A percentile compares a stretch with the other conserved stretches of the same genome.
Conservation (phyloP, 2,113 vertebrate species). For the Pseudopodoces humilis region DNA sequence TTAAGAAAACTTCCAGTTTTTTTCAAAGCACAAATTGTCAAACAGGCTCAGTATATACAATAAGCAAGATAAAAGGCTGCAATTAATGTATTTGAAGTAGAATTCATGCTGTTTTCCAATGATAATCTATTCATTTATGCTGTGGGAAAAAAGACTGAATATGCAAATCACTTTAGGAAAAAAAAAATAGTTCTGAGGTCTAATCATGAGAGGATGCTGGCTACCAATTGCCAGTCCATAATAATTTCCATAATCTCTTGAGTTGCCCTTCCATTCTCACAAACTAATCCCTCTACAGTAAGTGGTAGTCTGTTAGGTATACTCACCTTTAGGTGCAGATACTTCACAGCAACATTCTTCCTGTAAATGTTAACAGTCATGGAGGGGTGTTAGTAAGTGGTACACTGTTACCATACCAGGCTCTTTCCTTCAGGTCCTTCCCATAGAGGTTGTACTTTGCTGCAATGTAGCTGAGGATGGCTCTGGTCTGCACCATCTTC, state of each 20-base stretch:
- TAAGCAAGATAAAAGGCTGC: not conserved
- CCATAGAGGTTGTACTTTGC: conserved; percentile 87
- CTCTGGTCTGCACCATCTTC: conserved; percentile 85
- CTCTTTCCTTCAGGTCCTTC: conserved; percentile 84
- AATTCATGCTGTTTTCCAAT: not conserved
- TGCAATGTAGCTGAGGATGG: conserved; percentile 88
- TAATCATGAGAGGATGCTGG: not conserved
- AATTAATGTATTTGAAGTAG: not conserved
- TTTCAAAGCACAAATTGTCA: not conserved
- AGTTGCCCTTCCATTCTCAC: not conserved
- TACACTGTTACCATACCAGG: conserved; percentile 65
- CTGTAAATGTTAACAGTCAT: not conserved
- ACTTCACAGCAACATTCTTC: not conserved
- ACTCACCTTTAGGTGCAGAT: not conserved
- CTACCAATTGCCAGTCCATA: not conserved
- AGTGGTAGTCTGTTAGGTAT: not conserved
- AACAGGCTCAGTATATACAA: not conserved
- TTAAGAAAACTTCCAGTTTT: not conserved
- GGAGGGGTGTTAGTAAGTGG: not conserved
- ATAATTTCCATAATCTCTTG: not conserved
- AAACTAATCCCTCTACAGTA: not conserved
- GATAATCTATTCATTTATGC: not conserved
- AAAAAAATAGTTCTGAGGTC: not conserved
- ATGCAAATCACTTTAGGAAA: not conserved
- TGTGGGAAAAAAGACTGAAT: not conserved